These are phyloP conservation scores for Macrotrachela quadricornifera DNA, from an alignment of 1,140 invertebrate species.

Conservation along the genomic window DNA sequence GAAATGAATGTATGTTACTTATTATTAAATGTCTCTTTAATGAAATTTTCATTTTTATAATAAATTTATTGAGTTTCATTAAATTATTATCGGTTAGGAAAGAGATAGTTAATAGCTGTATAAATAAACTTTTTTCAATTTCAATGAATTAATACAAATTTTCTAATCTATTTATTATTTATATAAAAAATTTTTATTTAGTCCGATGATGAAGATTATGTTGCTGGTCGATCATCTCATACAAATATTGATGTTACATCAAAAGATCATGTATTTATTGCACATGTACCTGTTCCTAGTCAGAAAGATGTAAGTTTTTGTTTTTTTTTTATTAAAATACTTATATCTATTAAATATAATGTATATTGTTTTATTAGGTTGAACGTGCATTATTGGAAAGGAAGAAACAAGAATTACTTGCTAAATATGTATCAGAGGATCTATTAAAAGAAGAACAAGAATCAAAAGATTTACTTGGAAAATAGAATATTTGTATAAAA, in stretches of 20 bases:
- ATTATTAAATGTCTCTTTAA: too few relatives aligned
- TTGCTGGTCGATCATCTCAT: conserved; percentile 17
- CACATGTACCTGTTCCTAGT: conserved; percentile 26
- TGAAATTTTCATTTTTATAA: too few relatives aligned
- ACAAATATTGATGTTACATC: conserved; percentile 32
- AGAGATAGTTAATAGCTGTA: too few relatives aligned
- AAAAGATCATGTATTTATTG: conserved; percentile 17
- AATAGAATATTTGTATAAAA: neutral
- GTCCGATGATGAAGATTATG: conserved; percentile 25
- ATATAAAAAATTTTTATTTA: conserved; percentile 8
- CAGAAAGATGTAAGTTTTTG: conserved; percentile 22
- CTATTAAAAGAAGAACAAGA: conserved; percentile 15
- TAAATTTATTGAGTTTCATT: too few relatives aligned
- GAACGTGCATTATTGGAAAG: conserved; percentile 62
- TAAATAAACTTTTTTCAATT: too few relatives aligned
- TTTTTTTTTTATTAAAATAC: too few relatives aligned
- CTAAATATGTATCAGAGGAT: conserved; percentile 29
- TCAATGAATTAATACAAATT: too few relatives aligned
- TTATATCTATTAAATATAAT: neutral
- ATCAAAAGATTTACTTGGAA: conserved; percentile 15
- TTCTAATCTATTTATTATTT: too few relatives aligned
- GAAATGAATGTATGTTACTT: too few relatives aligned
- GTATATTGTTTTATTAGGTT: conserved; percentile 32
- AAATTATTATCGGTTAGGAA: too few relatives aligned
- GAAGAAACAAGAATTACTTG: conserved; percentile 67